Evolutionary conservation across 2,888 invertebrate genomes (phyloP), one percentile per base, ranked within the genome.

Genomic region (Dasysyrphus tricinctus): DNA sequence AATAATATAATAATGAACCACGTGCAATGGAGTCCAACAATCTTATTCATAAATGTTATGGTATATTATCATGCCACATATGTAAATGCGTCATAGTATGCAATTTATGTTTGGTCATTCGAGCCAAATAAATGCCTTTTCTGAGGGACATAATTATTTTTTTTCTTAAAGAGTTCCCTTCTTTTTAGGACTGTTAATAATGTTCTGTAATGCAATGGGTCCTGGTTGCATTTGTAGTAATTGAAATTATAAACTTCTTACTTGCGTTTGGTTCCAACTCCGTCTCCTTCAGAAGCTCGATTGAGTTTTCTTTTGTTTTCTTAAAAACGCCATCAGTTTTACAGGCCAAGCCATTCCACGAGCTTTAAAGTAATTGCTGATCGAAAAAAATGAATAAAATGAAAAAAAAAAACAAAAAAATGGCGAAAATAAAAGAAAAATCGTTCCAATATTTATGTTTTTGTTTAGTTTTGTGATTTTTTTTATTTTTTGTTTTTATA

Each of bases 401-500:
- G n/a, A 5, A 5, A 24, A 51, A 69, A 65, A 7, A 42, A 51
- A 69, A 70, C 24, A 8, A 14, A 42, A 24, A 65, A 74, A 61
- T 14, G n/a, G 39, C 19, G 51, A 65, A 74, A 69, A 73, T n/a
- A 81, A 76, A 65, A 51, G 5, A 34, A 61, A 73, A 56, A 74
- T 67, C 19, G 14, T 69, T 56, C 61, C 49, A 59, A 56, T 63
- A 67, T 37, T 51, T 67, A 24, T 51, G 24, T 67, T 44, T 67
- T 69, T 69, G 72, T 80, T 65, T 54, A 51, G 74, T 70, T 80
- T 75, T 57, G 69, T 69, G 69, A 39, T 69, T 69, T 69, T 69
- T 61, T 69, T 70, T 49, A 11, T 78, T 78, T 78, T 86, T 76
- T 75, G 19, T 78, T 78, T 86, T 76, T 75, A 32, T 61, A 54